Evolutionary conservation across 2,113 vertebrate genomes (phyloP).

Genomic region (Macaca mulatta): DNA sequence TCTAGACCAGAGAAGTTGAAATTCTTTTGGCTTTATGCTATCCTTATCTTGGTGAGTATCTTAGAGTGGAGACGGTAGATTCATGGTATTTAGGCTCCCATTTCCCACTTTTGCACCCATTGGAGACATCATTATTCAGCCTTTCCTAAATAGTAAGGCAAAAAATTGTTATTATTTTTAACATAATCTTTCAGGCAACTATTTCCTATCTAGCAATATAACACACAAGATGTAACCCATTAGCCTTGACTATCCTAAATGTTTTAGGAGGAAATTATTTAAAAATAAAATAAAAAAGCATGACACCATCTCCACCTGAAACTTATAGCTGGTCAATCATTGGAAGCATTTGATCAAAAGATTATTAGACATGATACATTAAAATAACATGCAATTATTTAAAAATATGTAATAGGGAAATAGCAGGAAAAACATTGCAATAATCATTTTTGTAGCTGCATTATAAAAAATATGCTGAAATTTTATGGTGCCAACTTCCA

Average conservation of each 20-base stretch:
- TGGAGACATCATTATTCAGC: background rate
- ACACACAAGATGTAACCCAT: background rate
- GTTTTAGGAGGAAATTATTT: slow-evolving; percentile 9
- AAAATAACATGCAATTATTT: background rate
- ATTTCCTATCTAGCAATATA: background rate
- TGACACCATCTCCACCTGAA: background rate
- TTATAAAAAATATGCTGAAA: background rate
- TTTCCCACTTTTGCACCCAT: background rate
- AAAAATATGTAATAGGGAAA: background rate
- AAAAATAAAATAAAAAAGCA: background rate
- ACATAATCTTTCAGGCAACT: background rate
- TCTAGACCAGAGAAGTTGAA: slow-evolving; percentile 51
- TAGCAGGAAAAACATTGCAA: background rate
- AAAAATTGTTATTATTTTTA: background rate
- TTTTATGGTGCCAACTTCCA: background rate
- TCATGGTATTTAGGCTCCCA: fast-evolving
- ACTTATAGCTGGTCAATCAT: background rate
- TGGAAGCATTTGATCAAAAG: background rate
- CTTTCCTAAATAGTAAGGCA: background rate
- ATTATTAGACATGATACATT: background rate
- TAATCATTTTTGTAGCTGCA: background rate
- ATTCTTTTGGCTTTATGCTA: background rate
- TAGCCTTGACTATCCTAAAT: background rate
- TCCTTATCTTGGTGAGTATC: background rate
- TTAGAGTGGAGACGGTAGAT: background rate